phyloP scores from a whole-genome alignment of 2,113 vertebrate species.

The Plotosus lineatus region DNA sequence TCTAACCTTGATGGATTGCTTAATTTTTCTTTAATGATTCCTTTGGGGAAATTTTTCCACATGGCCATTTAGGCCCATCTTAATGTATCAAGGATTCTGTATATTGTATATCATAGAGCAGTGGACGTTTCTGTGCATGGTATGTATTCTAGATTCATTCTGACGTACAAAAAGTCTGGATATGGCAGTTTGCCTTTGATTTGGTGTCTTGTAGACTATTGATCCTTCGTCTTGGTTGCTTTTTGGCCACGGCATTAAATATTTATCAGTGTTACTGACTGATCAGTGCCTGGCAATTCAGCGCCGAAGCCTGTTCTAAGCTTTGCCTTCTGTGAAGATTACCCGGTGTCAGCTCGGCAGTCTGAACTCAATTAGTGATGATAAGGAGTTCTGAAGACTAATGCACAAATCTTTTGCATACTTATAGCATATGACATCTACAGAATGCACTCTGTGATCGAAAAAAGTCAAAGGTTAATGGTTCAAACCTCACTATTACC shows the following conservation, averaged over 20 bases:
- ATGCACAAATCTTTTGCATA: neutral
- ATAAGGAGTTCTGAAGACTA: neutral
- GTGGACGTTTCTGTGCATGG: neutral
- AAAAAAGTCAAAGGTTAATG: too few species aligned
- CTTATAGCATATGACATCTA: neutral
- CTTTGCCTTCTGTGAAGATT: slow-evolving; percentile 33
- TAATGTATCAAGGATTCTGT: neutral
- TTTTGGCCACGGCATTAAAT: slow-evolving; percentile 50
- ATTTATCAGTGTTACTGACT: slow-evolving; percentile 48
- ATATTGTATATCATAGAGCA: neutral
- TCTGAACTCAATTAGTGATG: slow-evolving; percentile 25
- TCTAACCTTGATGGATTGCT: neutral
- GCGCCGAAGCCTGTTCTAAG: slow-evolving; percentile 30
- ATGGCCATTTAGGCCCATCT: slow-evolving; percentile 12
- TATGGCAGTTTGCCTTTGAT: slow-evolving; percentile 19
- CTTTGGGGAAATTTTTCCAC: slow-evolving; percentile 25
- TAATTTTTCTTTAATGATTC: slow-evolving; percentile 37
- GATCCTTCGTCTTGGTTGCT: slow-evolving; percentile 30
- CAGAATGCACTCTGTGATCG: neutral
- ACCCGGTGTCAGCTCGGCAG: slow-evolving; percentile 22
- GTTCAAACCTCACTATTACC: too few species aligned
- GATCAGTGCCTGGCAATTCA: slow-evolving; percentile 31
- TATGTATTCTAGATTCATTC: neutral
- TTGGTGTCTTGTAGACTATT: slow-evolving; percentile 28
- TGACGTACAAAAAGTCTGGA: slow-evolving; percentile 1